Base-by-base conservation (phyloP, 2,888 invertebrate species). In the Drosophila mimica region DNA sequence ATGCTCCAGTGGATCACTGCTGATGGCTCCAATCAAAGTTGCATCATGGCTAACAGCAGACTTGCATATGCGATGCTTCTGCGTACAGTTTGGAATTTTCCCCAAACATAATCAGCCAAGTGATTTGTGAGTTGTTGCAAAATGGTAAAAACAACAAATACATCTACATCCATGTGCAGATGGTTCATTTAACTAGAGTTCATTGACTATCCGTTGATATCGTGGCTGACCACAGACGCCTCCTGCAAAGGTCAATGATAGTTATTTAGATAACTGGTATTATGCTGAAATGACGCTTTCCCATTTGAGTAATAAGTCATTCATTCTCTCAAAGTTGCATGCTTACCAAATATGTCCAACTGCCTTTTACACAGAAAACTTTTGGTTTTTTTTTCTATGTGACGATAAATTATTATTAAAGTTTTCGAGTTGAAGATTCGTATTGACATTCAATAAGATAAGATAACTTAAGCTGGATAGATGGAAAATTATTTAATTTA, bases 181-280 rank as follows among this genome's bases (percentile, higher is more conserved):
- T 28, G n/a, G 8, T 51, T 30, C 31, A 36, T 31, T 49, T 38
- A 48, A 53, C 20, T 51, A 0, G 34, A 66, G 74, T 77, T 77
- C 66, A 31, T 68, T 75, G 70, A 79, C 67, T 52, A 60, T 15
- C 13, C 49, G 43, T n/a, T 28, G n/a, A 38, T 6, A 53, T 63
- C 67, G 72, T 61, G 53, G 76, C 61, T 64, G 61, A 4, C 28
- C 1, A 4, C 3, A 9, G 34, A 43, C 28, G 46, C 11, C 81
- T 70, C 69, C 69, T 73, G 49, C 9, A 74, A 68, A 79, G 81
- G 79, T 79, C 81, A 81, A 63, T 60, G 72, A 63, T 63, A 54
- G 73, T 40, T 43, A 57, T 9, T 54, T 25, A 49, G 43, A 48
- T 36, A 81, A 73, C 81, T 61, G 60, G 81, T 73, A 64, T 64